Evolutionary conservation across 2,888 invertebrate species (phyloP).

Genomic region (Noctua fimbriata): DNA sequence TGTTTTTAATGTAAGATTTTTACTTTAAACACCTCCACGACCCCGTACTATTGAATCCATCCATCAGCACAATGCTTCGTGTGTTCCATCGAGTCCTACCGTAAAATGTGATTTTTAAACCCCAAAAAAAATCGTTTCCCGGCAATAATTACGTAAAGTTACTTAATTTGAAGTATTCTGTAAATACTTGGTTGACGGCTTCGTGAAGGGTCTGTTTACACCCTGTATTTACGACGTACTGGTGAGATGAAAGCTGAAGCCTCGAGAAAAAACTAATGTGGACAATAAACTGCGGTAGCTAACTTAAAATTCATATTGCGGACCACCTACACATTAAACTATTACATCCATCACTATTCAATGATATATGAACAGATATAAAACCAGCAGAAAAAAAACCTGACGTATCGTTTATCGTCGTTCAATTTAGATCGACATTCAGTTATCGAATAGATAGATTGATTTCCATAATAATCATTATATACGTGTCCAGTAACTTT

Average conservation of each 20-base stretch:
- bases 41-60: no score
- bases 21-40: no score
- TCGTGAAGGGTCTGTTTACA: no score
- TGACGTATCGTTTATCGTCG: neutral
- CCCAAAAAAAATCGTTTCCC: no score
- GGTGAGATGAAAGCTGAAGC: neutral
- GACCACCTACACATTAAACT: neutral
- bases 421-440: conserved; percentile 19
- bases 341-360: neutral
- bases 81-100: no score
- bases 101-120: no score
- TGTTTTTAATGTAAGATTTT: no score
- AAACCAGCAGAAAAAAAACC: neutral
- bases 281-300: neutral
- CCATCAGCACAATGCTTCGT: no score
- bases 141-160: no score
- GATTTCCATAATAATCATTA: conserved; percentile 36
- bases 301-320: neutral
- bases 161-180: no score
- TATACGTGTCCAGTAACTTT: conserved; percentile 51
- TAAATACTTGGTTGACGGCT: no score
- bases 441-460: conserved; percentile 38
- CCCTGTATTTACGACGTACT: no score
- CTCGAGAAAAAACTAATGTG: neutral
- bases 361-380: neutral